Evolutionary conservation across 2,888 invertebrate species (phyloP), one percentile per base, ranked within the genome.

Genomic region (Cosmia trapezina): DNA sequence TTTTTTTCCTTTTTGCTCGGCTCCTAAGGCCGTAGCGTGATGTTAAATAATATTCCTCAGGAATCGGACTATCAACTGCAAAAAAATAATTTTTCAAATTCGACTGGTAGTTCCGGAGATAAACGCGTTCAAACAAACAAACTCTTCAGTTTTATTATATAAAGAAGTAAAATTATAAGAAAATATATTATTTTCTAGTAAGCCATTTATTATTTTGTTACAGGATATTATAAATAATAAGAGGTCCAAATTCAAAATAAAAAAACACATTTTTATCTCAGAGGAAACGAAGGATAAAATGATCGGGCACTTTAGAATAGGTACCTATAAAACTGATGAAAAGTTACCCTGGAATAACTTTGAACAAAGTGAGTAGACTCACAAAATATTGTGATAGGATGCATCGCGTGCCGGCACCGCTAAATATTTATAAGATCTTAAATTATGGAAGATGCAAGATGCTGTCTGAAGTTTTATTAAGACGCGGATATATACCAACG

Each of bases 401-500:
- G 80, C 82, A 72, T 63, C 72, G 60, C 56, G 61, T 33, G 67
- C 59, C 51, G 60, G 53, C 49, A 54, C 3, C 67, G 47, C 51
- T 81, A 78, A 81, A 81, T 81, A 81, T 81, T 78, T 73, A 81
- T 82, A 82, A 78, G 69, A 65, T 37, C 67, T 78, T n/a, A 73
- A 78, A 59, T 28, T 70, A 82, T 82, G 71, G 68, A 68, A 73
- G 68, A 66, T 73, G 78, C 68, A 68, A 59, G 67, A 56, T 59
- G 64, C 54, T 37, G 57, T 74, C 66, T 57, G 54, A 73, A 64
- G 70, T 73, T 83, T 70, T 70, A 70, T 70, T 49, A 28, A 28
- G 28, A 28, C 28, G 3, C 28, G 28, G 28, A 28, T 2, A 28
- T 28, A 28, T 28, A 28, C 28, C 28, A 28, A 28, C 28, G 28